phyloP scores from a whole-genome alignment of 2,888 invertebrate species.

The Salpingus planirostris region DNA sequence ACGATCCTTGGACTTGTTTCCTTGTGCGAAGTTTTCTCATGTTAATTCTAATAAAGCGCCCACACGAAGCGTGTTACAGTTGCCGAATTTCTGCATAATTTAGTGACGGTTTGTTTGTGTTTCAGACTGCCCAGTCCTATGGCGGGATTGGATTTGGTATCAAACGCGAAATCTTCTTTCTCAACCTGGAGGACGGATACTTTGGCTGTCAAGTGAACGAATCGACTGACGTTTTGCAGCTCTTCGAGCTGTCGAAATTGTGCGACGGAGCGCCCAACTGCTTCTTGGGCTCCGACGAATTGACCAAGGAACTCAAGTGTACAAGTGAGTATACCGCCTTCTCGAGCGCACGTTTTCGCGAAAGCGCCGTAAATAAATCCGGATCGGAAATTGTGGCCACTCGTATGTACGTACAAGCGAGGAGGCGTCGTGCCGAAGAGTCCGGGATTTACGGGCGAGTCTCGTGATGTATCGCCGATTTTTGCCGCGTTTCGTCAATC shows the following conservation, averaged over 20 bases:
- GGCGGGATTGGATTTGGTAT: constrained; percentile 75
- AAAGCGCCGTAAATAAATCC: not conserved
- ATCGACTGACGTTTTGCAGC: constrained; percentile 88
- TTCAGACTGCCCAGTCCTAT: constrained; percentile 68
- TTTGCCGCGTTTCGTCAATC: too few species aligned
- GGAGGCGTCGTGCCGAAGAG: too few species aligned
- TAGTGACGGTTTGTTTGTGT: constrained; percentile 36
- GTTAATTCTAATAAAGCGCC: too few species aligned
- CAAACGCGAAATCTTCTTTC: constrained; percentile 89
- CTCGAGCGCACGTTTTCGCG: not conserved
- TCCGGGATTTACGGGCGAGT: too few species aligned
- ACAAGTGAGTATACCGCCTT: constrained; percentile 59
- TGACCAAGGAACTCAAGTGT: constrained; percentile 83
- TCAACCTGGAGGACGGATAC: constrained; percentile 94
- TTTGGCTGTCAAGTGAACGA: constrained; percentile 97
- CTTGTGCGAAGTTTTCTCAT: too few species aligned
- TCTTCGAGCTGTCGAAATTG: constrained; percentile 89
- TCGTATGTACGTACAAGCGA: too few species aligned
- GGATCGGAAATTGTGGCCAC: too few species aligned
- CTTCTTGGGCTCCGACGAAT: constrained; percentile 87
- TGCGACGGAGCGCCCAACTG: constrained; percentile 88
- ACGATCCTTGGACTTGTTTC: too few species aligned
- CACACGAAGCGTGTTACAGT: too few species aligned
- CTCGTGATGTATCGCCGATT: too few species aligned
- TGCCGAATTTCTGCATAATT: too few species aligned